These are phyloP conservation scores for Morpho achilles DNA, from an alignment of 2,888 invertebrate species.

Conservation along the genomic window DNA sequence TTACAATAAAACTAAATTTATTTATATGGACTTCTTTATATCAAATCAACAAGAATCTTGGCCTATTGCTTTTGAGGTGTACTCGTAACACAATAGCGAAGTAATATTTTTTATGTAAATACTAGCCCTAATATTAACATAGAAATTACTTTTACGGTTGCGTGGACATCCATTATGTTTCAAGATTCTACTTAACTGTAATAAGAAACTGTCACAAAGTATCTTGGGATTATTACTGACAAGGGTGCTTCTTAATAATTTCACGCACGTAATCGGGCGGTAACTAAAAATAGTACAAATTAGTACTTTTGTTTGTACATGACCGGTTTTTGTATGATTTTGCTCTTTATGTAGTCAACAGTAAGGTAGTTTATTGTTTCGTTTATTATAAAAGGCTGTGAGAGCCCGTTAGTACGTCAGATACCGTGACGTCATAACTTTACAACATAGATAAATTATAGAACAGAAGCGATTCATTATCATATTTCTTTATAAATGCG, in stretches of 20 bases:
- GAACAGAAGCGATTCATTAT: neutral
- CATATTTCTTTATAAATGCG: too few relatives aligned
- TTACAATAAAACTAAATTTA: too few relatives aligned
- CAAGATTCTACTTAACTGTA: neutral
- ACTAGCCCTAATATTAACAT: too few relatives aligned
- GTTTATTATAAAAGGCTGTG: neutral
- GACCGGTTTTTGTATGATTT: neutral
- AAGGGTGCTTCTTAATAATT: slow-evolving; percentile 2
- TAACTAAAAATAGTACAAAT: slow-evolving; percentile 5
- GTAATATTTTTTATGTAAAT: too few relatives aligned
- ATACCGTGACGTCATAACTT: slow-evolving; percentile 19
- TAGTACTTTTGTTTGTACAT: slow-evolving; percentile 5
- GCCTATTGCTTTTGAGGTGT: too few relatives aligned
- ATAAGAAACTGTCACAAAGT: slow-evolving; percentile 5
- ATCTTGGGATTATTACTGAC: slow-evolving; percentile 1
- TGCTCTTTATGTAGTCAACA: neutral
- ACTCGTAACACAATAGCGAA: too few relatives aligned
- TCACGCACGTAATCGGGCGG: slow-evolving; percentile 6
- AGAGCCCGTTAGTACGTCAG: slow-evolving; percentile 19
- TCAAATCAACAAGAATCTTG: too few relatives aligned
- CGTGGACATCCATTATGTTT: neutral
- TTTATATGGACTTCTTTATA: too few relatives aligned
- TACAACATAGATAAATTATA: slow-evolving; percentile 11
- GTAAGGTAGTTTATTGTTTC: slow-evolving; percentile 1
- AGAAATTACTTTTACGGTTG: neutral